Percentiles rank a stretch among this genome's conserved stretches.
phyloP scores from a whole-genome alignment of 2,888 invertebrate species.

The Gandaritis pyraliata region DNA sequence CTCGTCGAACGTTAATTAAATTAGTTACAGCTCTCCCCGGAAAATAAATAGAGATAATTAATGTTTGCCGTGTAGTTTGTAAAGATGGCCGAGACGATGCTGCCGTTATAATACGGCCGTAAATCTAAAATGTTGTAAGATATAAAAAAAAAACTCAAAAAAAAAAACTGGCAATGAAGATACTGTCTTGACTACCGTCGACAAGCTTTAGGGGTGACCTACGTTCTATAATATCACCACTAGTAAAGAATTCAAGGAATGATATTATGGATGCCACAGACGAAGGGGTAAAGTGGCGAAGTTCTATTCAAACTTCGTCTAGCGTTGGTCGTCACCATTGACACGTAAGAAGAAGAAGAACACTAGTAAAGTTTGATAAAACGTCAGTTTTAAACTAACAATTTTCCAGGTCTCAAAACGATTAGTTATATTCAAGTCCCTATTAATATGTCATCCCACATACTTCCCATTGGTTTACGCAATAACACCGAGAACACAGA shows the following conservation, averaged over 20 bases:
- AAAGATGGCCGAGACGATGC: background rate
- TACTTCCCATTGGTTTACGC: conserved; percentile 28
- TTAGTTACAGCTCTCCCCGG: conserved; percentile 13
- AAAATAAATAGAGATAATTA: conserved; percentile 22
- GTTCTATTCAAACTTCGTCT: too few species aligned
- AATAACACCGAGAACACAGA: conserved; percentile 34
- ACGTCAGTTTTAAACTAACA: background rate
- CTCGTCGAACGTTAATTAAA: conserved; percentile 18
- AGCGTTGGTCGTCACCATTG: too few species aligned
- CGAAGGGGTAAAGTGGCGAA: too few species aligned
- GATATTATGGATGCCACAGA: too few species aligned
- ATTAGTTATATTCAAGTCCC: background rate
- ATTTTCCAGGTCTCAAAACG: background rate
- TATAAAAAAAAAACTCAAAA: too few species aligned
- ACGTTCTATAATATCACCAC: too few species aligned
- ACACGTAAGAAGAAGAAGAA: too few species aligned
- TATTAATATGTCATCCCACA: conserved; percentile 22
- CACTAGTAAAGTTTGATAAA: background rate
- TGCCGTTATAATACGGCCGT: background rate
- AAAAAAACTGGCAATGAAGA: too few species aligned
- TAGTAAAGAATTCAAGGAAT: too few species aligned
- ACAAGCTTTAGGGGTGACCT: too few species aligned
- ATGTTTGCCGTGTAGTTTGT: conserved; percentile 17
- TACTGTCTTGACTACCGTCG: too few species aligned
- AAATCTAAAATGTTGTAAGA: too few species aligned